These are phyloP conservation scores for Siniperca obscura DNA, from an alignment of 2,797 vertebrate species.

Conservation along the genomic window DNA sequence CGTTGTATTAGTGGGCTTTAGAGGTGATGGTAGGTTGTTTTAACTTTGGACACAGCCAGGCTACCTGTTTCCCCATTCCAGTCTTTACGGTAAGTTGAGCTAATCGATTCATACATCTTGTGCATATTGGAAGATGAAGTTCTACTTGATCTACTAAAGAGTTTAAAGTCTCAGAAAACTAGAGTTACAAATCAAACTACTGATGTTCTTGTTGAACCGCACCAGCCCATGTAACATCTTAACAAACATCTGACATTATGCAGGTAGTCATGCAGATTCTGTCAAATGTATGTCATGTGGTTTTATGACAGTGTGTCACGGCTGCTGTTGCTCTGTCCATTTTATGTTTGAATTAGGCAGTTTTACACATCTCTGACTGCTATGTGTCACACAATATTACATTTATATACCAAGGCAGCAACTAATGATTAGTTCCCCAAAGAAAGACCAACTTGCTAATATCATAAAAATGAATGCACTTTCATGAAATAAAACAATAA, in stretches of 20 bases:
- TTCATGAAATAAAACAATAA: background rate
- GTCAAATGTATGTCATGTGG: background rate
- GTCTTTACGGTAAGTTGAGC: background rate
- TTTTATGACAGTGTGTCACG: background rate
- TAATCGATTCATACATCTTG: background rate
- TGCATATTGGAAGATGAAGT: background rate
- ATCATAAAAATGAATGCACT: background rate
- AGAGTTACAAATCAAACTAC: background rate
- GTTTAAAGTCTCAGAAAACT: background rate
- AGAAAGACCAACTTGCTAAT: background rate
- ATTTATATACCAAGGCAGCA: background rate
- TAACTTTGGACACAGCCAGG: background rate
- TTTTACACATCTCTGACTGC: background rate
- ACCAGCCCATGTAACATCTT: background rate
- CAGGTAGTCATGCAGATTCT: background rate
- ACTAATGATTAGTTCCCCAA: background rate
- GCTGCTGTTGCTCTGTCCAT: background rate
- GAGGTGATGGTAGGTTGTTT: background rate
- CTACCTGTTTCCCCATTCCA: background rate
- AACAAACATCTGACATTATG: background rate
- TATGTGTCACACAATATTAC: background rate
- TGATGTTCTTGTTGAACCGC: background rate
- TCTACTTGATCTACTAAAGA: background rate
- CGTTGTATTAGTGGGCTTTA: background rate
- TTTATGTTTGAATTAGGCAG: background rate